A percentile compares a stretch with the other conserved stretches of the same genome.
Conservation (phyloP, 2,797 vertebrate species). For the Macropodus opercularis region DNA sequence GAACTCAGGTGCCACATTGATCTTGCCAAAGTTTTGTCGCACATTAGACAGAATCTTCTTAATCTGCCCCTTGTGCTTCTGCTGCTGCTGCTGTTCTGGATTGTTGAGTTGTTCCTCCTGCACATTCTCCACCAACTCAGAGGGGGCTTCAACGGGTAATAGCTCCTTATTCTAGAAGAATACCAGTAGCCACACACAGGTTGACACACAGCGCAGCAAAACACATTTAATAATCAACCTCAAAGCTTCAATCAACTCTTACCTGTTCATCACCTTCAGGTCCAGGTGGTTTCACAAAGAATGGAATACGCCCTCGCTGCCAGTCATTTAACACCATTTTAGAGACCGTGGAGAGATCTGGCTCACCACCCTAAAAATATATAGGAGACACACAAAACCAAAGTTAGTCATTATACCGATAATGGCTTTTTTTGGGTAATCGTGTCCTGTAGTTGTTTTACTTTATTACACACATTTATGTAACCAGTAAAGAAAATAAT, state of each 20-base stretch:
- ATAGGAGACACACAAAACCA: not conserved
- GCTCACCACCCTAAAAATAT: conserved; percentile 89
- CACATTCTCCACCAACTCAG: conserved; percentile 30
- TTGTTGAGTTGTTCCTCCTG: conserved; percentile 58
- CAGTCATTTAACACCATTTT: conserved; percentile 99
- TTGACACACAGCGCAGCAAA: not conserved
- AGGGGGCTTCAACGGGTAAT: conserved; percentile 38
- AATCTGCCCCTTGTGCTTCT: conserved; percentile 74
- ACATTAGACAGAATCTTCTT: conserved; percentile 85
- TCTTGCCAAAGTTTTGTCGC: conserved; percentile 94
- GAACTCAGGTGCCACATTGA: conserved; percentile 92
- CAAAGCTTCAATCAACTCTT: conserved; percentile 17
- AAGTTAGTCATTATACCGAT: not conserved
- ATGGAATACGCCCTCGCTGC: conserved; percentile 97
- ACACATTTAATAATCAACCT: not conserved
- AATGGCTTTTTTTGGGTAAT: not conserved
- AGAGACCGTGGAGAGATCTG: conserved; percentile 91
- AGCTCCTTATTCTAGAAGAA: conserved; percentile 48
- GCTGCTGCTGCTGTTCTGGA: conserved; percentile 40
- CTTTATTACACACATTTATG: not conserved
- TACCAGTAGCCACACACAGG: conserved; percentile 4
- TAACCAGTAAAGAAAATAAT: not conserved
- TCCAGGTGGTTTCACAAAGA: conserved; percentile 94
- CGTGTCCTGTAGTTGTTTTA: not conserved
- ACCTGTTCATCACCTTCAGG: conserved; percentile 84